These are phyloP conservation scores for Todus mexicanus DNA, from an alignment of 2,797 vertebrate species.

Conservation along the genomic window DNA sequence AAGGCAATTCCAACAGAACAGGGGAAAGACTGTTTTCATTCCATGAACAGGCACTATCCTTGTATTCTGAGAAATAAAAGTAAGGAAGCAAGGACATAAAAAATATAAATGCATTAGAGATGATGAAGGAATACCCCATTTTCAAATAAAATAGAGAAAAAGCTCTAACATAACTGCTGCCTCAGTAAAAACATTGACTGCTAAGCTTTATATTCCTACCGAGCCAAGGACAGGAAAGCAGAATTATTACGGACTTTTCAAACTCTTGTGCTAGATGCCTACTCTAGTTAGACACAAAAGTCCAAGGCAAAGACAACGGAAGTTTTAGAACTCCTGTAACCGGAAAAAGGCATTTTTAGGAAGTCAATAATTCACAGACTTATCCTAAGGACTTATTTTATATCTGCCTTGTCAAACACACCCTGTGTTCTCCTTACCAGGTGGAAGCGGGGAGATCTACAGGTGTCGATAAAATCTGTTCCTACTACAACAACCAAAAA, in stretches of 20 bases:
- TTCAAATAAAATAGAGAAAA: neutral
- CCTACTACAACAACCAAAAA: neutral
- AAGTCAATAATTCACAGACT: neutral
- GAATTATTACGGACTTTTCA: neutral
- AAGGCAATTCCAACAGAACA: neutral
- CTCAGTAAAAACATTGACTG: neutral
- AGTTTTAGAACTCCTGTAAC: neutral
- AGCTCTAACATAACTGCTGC: neutral
- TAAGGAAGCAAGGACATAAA: neutral
- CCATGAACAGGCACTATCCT: constrained; percentile 2
- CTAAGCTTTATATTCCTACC: neutral
- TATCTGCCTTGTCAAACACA: neutral
- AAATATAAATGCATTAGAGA: neutral
- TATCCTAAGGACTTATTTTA: neutral
- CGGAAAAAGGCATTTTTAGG: constrained; percentile 15
- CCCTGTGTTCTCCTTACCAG: neutral
- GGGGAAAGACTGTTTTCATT: neutral
- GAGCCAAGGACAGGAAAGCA: neutral
- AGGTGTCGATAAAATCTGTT: neutral
- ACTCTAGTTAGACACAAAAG: neutral
- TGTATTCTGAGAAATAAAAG: neutral
- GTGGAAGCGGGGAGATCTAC: neutral
- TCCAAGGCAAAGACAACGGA: constrained; percentile 7
- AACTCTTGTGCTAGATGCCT: neutral
- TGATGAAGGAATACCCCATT: neutral